Conservation (phyloP, 2,113 vertebrate genomes). For the Delphinus delphis region DNA sequence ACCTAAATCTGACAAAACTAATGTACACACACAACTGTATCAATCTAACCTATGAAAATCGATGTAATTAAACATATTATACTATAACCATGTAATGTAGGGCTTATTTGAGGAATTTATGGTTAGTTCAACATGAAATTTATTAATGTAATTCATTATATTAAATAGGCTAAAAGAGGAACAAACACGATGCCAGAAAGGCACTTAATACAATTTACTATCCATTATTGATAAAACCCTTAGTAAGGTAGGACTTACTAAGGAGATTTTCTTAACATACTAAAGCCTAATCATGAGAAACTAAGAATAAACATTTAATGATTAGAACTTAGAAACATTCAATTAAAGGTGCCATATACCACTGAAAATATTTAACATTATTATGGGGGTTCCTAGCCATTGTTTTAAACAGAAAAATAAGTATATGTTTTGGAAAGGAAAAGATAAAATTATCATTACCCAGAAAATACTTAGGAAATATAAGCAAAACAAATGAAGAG, state of each 20-base stretch:
- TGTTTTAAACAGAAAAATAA: constrained; percentile 12
- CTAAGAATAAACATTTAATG: constrained; percentile 1
- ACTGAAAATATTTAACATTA: constrained; percentile 21
- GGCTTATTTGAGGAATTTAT: neutral
- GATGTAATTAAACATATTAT: neutral
- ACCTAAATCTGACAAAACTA: neutral
- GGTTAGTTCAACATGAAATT: neutral
- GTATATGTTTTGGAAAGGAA: constrained; percentile 2
- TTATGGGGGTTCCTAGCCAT: neutral
- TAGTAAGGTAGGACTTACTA: neutral
- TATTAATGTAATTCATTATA: neutral
- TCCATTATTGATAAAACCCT: neutral
- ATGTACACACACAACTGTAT: neutral
- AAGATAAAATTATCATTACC: neutral
- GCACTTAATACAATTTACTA: neutral
- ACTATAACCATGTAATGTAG: neutral
- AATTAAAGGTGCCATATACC: constrained; percentile 4
- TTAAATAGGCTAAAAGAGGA: neutral
- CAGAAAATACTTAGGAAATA: constrained; percentile 33
- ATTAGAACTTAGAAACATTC: neutral
- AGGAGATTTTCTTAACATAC: neutral
- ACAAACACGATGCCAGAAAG: neutral
- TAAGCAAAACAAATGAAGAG: neutral
- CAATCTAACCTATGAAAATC: neutral
- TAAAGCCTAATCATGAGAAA: neutral